phyloP scores from a whole-genome alignment of 1,140 invertebrate species.

The Heliothis virescens region DNA sequence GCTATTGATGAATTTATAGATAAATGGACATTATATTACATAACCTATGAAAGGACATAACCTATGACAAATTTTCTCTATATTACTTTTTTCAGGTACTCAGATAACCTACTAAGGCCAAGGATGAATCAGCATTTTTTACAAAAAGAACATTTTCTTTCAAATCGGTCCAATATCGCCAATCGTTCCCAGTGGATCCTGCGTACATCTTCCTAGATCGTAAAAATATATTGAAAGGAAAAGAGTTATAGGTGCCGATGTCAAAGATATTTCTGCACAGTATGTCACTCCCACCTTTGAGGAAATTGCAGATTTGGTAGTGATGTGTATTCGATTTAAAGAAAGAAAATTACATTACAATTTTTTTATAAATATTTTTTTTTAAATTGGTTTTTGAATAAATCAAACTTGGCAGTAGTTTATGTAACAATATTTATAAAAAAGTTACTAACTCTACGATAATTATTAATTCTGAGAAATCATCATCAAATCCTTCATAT shows the following conservation, averaged over 20 bases:
- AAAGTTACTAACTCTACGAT: too few species aligned
- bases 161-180: slow-evolving; percentile 12
- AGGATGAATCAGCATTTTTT: not conserved
- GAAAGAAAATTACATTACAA: too few species aligned
- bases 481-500: too few species aligned
- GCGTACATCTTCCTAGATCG: slow-evolving; percentile 20
- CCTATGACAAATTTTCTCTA: too few species aligned
- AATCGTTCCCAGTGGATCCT: slow-evolving; percentile 10
- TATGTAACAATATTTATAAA: too few species aligned
- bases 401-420: too few species aligned
- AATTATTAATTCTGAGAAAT: too few species aligned
- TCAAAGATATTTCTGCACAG: not conserved
- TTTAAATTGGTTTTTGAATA: too few species aligned
- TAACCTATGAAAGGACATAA: not conserved
- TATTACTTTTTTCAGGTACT: too few species aligned
- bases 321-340: not conserved
- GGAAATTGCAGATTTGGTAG: not conserved
- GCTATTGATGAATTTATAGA: not conserved
- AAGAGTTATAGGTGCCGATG: slow-evolving; percentile 20
- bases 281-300: slow-evolving; percentile 6
- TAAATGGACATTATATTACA: not conserved
- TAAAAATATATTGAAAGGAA: slow-evolving; percentile 34
- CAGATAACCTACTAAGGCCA: too few species aligned
- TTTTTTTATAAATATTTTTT: too few species aligned
- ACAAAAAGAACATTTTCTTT: not conserved